Evolutionary conservation across 2,888 invertebrate species (phyloP), one percentile per base, ranked within the genome.

Genomic region (Lampropteryx suffumata): DNA sequence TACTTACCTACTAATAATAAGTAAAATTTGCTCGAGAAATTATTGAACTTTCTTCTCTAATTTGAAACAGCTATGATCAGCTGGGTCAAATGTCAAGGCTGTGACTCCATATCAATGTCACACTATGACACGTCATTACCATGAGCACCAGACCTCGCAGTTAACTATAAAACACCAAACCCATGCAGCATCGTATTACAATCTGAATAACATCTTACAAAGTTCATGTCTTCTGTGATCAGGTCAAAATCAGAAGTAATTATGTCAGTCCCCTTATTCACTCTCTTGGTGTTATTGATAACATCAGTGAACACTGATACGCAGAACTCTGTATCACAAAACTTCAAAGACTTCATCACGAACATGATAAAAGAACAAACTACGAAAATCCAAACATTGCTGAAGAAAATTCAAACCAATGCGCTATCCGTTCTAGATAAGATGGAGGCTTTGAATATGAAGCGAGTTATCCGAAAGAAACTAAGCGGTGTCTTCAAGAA

Each of bases 1-100:
- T n/a, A n/a, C n/a, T n/a, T n/a, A n/a, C n/a, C n/a, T n/a, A n/a
- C n/a, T n/a, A n/a, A n/a, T n/a, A n/a, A n/a, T n/a, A n/a, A n/a
- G n/a, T n/a, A n/a, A n/a, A n/a, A n/a, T 47, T 34, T 46, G 36
- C 27, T 33, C 28, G 10, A 12, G 6, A 21, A 29, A 47, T 32
- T 17, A 45, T 40, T 8, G 1, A 56, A 61, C 65, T 71, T 73
- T 72, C 66, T 11, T 62, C 11, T 7, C 9, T 28, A n/a, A 32
- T 33, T 32, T 32, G 65, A 73, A 73, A 77, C 75, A 72, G 71
- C 48, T 65, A 61, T 79, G 82, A 84, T 82, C 67, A 84, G 84
- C 73, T 84, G 66, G 89, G 88, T 87, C 87, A 84, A 84, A 82
- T 88, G 88, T 89, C 88, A 88, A 81, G 60, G 81, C 82, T 65